A percentile compares a stretch with the other conserved stretches of the same genome.
Conservation (phyloP, 2,113 vertebrate species). For the Notothenia rossii region DNA sequence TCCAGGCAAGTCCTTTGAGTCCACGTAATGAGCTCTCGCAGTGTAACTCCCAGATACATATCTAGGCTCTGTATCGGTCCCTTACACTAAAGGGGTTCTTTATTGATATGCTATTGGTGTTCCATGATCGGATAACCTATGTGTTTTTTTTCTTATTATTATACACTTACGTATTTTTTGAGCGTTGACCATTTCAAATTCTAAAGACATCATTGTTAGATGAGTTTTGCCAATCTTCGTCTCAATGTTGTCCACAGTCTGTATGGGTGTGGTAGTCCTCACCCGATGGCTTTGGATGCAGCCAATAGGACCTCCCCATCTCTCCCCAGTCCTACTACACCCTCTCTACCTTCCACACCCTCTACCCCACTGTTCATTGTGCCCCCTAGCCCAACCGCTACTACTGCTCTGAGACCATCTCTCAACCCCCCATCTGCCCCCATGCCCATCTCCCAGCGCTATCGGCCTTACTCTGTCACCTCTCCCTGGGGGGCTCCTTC, state of each 20-base stretch:
- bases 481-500: slow-evolving; percentile 82
- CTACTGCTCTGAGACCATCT: slow-evolving; percentile 65
- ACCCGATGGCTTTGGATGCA: slow-evolving; percentile 80
- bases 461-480: slow-evolving; percentile 89
- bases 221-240: slow-evolving; percentile 63
- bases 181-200: slow-evolving; percentile 29
- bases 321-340: slow-evolving; percentile 70
- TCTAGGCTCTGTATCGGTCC: background rate
- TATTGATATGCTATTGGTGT: slow-evolving; percentile 2
- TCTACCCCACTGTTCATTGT: slow-evolving; percentile 69
- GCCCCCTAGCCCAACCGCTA: slow-evolving; percentile 72
- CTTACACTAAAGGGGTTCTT: background rate
- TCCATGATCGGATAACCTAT: background rate
- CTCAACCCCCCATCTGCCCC: slow-evolving; percentile 80
- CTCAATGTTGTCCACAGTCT: slow-evolving; percentile 89
- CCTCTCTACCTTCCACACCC: slow-evolving; percentile 61
- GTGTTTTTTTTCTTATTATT: background rate
- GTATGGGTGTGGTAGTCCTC: slow-evolving; percentile 92
- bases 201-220: slow-evolving; percentile 7
- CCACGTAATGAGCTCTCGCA: background rate
- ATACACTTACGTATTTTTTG: slow-evolving; percentile 11
- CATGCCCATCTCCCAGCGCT: slow-evolving; percentile 88
- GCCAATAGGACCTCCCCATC: slow-evolving; percentile 76
- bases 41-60: background rate
- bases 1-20: slow-evolving; percentile 90